phyloP scores from a whole-genome alignment of 2,797 vertebrate species.

The Myoxocephalus aenaeus region DNA sequence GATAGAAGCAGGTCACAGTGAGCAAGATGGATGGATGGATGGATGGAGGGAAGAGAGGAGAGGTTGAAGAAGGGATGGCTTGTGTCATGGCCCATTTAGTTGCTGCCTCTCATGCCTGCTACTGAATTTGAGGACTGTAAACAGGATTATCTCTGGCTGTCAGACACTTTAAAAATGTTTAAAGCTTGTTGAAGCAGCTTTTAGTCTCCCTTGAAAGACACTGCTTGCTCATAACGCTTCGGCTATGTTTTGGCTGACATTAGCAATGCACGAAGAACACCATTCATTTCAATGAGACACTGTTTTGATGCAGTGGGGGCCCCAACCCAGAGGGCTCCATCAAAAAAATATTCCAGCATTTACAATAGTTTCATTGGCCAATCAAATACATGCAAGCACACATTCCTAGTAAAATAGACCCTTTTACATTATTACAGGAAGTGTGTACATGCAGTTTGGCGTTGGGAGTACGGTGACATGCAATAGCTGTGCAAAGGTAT shows the following conservation, averaged over 20 bases:
- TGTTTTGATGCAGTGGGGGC: too few species aligned
- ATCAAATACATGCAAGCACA: too few species aligned
- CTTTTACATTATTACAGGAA: too few species aligned
- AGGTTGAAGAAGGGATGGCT: background rate
- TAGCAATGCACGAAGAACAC: background rate
- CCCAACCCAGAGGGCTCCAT: too few species aligned
- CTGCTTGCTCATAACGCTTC: background rate
- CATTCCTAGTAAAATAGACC: too few species aligned
- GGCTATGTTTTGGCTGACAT: background rate
- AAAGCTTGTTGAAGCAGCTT: background rate
- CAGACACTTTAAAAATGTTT: background rate
- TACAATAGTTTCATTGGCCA: too few species aligned
- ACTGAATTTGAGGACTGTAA: constrained; percentile 9
- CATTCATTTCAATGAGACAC: background rate
- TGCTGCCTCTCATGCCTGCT: constrained; percentile 20
- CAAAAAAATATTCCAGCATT: too few species aligned
- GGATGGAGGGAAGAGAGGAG: background rate
- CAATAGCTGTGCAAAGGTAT: too few species aligned
- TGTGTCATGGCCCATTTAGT: constrained; percentile 42
- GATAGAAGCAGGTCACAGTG: constrained; percentile 41
- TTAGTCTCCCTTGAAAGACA: background rate
- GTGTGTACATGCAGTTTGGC: too few species aligned
- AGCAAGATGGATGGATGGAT: constrained; percentile 17
- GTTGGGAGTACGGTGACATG: too few species aligned
- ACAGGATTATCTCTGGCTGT: constrained; percentile 8